A percentile compares a stretch with the other conserved stretches of the same genome.
Conservation (phyloP, 2,797 vertebrate genomes). For the Melopsittacus undulatus region DNA sequence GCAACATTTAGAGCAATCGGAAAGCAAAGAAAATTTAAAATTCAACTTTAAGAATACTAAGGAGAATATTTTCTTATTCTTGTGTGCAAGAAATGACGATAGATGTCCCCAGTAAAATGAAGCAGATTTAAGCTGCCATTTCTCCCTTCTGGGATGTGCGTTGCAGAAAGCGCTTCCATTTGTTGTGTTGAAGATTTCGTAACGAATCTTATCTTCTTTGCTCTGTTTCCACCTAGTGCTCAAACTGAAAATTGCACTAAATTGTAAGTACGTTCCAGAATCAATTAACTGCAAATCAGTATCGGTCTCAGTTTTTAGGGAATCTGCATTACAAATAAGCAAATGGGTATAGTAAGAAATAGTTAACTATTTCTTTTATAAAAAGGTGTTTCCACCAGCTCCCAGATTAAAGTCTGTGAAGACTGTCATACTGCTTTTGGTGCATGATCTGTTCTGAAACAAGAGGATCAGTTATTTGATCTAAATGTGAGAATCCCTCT, state of each 20-base stretch:
- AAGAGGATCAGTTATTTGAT: background rate
- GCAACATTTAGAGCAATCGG: background rate
- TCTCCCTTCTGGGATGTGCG: background rate
- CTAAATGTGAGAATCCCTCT: background rate
- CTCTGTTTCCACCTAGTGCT: slow-evolving; percentile 67
- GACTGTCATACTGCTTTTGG: background rate
- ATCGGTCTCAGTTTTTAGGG: background rate
- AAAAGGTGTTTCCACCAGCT: background rate
- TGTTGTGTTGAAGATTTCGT: background rate
- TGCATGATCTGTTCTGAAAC: background rate
- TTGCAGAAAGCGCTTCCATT: background rate
- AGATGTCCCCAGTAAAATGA: background rate
- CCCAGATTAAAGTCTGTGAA: background rate
- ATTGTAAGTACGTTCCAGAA: background rate
- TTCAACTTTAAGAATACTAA: background rate
- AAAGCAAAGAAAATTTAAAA: background rate
- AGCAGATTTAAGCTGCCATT: background rate
- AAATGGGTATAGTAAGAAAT: background rate
- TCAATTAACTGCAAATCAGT: fast-evolving
- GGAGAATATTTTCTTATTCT: background rate
- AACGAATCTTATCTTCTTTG: background rate
- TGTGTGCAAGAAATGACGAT: background rate
- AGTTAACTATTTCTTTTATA: background rate
- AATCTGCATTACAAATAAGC: background rate
- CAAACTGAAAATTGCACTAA: background rate